These are phyloP conservation scores for Sarotherodon lohbergeri DNA, from an alignment of 2,113 vertebrate species.

Conservation along the genomic window DNA sequence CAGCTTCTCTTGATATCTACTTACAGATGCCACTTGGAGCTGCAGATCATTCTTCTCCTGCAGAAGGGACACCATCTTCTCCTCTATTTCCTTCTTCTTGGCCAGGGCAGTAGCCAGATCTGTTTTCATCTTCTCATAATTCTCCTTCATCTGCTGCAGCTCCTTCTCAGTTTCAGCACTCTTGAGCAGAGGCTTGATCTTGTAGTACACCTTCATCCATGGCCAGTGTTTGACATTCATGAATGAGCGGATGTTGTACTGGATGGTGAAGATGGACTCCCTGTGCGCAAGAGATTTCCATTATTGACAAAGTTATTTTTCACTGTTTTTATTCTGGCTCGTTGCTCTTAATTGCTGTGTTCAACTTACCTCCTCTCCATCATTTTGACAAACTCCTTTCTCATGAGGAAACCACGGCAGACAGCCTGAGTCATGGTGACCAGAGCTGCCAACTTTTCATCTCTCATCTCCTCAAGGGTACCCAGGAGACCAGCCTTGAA, in stretches of 20 bases:
- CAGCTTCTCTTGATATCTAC: not conserved
- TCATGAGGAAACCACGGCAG: conserved; percentile 47
- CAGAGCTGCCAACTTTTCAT: conserved; percentile 45
- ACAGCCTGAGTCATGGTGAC: conserved; percentile 55
- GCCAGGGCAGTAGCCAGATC: conserved; percentile 46
- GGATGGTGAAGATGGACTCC: conserved; percentile 44
- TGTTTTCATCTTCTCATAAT: conserved; percentile 46
- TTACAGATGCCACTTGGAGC: conserved; percentile 49
- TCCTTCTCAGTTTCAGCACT: conserved; percentile 43
- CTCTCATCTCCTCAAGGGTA: conserved; percentile 57
- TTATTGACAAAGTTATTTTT: not conserved
- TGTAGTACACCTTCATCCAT: conserved; percentile 67
- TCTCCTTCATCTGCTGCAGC: conserved; percentile 47
- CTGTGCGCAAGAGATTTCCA: not conserved
- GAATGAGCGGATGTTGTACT: conserved; percentile 56
- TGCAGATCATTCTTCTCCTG: conserved; percentile 52
- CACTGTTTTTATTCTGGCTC: accelerated
- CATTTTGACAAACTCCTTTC: conserved; percentile 52
- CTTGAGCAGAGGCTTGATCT: conserved; percentile 62
- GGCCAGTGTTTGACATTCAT: conserved; percentile 64
- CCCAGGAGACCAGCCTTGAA: conserved; percentile 56
- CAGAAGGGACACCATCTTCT: conserved; percentile 58
- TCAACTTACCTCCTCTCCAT: conserved; percentile 29
- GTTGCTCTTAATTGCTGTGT: not conserved
- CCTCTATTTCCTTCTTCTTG: conserved; percentile 52